Evolutionary conservation across 2,113 vertebrate genomes (phyloP), one percentile per base, ranked within the genome.

Genomic region (Myotis yumanensis): DNA sequence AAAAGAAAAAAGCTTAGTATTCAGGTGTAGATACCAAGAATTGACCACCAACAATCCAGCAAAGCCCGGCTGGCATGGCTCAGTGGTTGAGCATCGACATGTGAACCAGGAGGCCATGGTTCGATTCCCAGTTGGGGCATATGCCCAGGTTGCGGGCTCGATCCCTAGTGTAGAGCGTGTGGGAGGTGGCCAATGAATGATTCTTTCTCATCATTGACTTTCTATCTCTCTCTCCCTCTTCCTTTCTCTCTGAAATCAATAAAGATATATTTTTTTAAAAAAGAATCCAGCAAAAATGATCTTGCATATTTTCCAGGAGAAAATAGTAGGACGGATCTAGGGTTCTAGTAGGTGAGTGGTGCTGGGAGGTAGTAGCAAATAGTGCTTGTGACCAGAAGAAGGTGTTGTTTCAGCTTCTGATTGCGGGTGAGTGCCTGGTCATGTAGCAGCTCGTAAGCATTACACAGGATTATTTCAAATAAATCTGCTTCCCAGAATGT

Each of bases 1-100:
- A 94, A 72, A 52, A 76, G 82, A 73, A 91, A 51, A 87, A 73
- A 82, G n/a, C 11, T 57, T 72, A 89, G 40, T 82, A 52, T 76
- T 83, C 5, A 51, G 23, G 12, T 76, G 4, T 85, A 54, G 43
- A 35, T 25, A 68, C 46, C 46, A 81, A 79, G 51, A 79, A 85
- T 73, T 90, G 64, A 86, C 52, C n/a, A 23, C 25, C 16, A 85
- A 57, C 54, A 96, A 43, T 72, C 25, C 37, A 83, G n/a, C 51
- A 86, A 69, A 89, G 54, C 54, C 54, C 3, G 54, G 54, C 54
- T 3, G 6, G 54, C 3, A 7, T 57, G 22, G 54, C 54, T 8
- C 54, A 23, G 54, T 57, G 54, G 54, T 57, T 57, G 54, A 23
- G 54, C 54, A 57, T 57, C 54, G 22, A 57, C 54, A 3, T 57